Percentiles rank a stretch among this genome's conserved stretches.
Conservation (phyloP, 53 echinoderm and acorn worm species). For the Glandiceps talaboti region DNA sequence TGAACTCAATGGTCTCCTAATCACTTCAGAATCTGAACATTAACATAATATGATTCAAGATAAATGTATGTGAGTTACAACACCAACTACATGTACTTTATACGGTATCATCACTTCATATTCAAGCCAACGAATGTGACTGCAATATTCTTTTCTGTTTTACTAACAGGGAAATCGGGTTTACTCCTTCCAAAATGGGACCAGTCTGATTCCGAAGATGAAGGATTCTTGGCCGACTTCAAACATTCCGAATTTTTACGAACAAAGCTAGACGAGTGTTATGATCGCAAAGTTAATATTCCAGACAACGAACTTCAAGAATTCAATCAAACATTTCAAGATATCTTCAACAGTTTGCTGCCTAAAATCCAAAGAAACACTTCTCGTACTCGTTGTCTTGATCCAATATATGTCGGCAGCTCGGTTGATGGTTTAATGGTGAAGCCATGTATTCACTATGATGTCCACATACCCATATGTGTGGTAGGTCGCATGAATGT, state of each 20-base stretch:
- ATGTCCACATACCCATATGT: conserved; percentile 12
- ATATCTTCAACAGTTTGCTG: conserved; percentile 18
- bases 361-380: conserved; percentile 27
- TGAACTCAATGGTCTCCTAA: too few relatives aligned
- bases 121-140: too few relatives aligned
- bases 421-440: conserved; percentile 16
- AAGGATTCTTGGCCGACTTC: neutral
- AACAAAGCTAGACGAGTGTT: conserved; percentile 11
- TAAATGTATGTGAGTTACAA: too few relatives aligned
- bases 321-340: conserved; percentile 3
- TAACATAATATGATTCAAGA: too few relatives aligned
- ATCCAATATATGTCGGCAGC: conserved; percentile 27
- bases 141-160: too few relatives aligned
- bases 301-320: neutral
- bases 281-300: conserved; percentile 10
- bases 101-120: too few relatives aligned
- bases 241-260: conserved; percentile 4
- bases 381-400: conserved; percentile 17
- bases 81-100: too few relatives aligned
- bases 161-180: neutral
- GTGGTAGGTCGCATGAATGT: conserved; percentile 7
- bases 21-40: too few relatives aligned
- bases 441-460: neutral
- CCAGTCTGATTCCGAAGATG: neutral
- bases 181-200: neutral